These are phyloP conservation scores for Melieria omissa DNA, from an alignment of 2,888 invertebrate species.

Conservation along the genomic window DNA sequence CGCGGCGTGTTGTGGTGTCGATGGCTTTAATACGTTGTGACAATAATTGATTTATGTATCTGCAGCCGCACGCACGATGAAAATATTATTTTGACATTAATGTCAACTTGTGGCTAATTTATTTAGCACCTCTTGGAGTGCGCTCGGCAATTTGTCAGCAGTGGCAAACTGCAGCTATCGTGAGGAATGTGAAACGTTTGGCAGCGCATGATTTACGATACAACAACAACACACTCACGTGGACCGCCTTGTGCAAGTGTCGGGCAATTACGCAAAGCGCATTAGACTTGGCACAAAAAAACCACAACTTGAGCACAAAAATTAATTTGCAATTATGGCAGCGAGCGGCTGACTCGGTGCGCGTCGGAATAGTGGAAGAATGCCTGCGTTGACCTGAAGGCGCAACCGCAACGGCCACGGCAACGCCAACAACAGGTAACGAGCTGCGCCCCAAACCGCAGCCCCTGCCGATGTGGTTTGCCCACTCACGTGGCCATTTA, in stretches of 20 bases:
- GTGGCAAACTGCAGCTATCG: neutral
- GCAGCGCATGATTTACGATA: too few relatives aligned
- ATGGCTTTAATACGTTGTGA: neutral
- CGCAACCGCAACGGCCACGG: constrained; percentile 18
- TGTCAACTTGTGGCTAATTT: constrained; percentile 26
- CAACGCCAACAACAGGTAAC: constrained; percentile 18
- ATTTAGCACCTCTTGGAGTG: constrained; percentile 22
- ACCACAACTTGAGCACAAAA: constrained; percentile 24
- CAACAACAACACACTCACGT: constrained; percentile 3
- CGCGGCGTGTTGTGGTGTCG: too few relatives aligned
- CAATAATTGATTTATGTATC: constrained; percentile 16
- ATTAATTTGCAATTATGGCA: constrained; percentile 23
- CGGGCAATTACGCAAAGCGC: neutral
- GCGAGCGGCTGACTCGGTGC: neutral
- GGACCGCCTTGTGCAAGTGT: too few relatives aligned
- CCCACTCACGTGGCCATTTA: constrained; percentile 41
- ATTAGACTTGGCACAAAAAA: neutral
- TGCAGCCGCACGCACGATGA: neutral
- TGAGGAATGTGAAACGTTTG: too few relatives aligned
- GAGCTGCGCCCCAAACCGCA: neutral
- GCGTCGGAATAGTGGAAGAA: constrained; percentile 8
- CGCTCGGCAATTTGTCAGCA: constrained; percentile 22
- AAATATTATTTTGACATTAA: constrained; percentile 27
- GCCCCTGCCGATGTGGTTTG: constrained; percentile 20
- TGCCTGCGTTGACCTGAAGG: constrained; percentile 13